Conservation (phyloP, 2,888 invertebrate species). For the Habroteleia sp. region DNA sequence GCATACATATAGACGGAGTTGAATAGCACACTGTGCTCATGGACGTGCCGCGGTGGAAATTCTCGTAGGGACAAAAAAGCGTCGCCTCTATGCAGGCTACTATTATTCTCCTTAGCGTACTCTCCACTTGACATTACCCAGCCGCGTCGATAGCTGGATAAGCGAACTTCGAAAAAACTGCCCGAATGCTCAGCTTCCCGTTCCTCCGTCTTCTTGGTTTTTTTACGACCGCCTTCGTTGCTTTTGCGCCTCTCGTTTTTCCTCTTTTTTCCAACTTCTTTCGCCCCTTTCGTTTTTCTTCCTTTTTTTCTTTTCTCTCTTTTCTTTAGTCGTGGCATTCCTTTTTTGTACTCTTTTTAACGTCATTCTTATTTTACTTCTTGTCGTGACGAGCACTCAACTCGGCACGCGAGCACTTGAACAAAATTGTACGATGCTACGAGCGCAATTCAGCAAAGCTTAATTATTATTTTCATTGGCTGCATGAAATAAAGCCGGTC, state of each 20-base stretch:
- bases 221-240: constrained; percentile 9
- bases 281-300: background rate
- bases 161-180: constrained; percentile 54
- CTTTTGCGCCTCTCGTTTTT: constrained; percentile 9
- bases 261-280: constrained; percentile 18
- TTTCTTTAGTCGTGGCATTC: constrained; percentile 7
- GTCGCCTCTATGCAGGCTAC: constrained; percentile 54
- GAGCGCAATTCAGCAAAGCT: constrained; percentile 27
- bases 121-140: constrained; percentile 49
- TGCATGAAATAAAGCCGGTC: constrained; percentile 16
- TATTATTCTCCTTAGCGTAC: constrained; percentile 60
- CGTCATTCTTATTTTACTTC: constrained; percentile 42
- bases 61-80: constrained; percentile 51
- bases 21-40: constrained; percentile 50
- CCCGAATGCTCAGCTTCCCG: constrained; percentile 25
- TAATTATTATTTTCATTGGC: constrained; percentile 53
- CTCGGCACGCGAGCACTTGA: constrained; percentile 54
- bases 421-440: constrained; percentile 44
- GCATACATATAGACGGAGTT: constrained; percentile 34
- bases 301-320: constrained; percentile 19
- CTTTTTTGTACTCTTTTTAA: constrained; percentile 8
- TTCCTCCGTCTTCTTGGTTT: constrained; percentile 8
- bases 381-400: constrained; percentile 41
- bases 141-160: constrained; percentile 46
- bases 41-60: constrained; percentile 61